A percentile compares a stretch with the other conserved stretches of the same genome.
phyloP scores from a whole-genome alignment of 2,113 vertebrate species.

The Periophthalmodon schlosseri region DNA sequence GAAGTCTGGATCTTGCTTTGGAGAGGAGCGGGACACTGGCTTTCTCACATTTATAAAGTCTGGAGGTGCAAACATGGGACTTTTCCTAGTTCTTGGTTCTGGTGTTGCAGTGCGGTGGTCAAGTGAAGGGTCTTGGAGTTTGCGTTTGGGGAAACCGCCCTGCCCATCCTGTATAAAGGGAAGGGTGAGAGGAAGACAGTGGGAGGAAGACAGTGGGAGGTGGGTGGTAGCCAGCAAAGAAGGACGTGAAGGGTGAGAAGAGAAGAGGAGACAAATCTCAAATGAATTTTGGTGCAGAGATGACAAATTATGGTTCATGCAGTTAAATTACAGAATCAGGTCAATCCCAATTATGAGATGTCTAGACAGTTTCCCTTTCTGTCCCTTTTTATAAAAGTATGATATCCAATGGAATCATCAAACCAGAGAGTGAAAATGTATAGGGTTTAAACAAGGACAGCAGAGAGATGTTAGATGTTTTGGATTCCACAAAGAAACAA shows the following conservation, averaged over 20 bases:
- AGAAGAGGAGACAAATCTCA: slow-evolving; percentile 22
- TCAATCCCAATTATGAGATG: slow-evolving; percentile 35
- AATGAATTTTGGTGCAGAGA: slow-evolving; percentile 11
- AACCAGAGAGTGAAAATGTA: not conserved
- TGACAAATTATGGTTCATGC: not conserved
- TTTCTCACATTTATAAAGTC: slow-evolving; percentile 20
- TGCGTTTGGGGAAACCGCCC: slow-evolving; percentile 66
- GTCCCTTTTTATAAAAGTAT: not conserved
- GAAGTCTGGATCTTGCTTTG: not conserved
- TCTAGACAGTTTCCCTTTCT: not conserved
- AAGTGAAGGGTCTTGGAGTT: slow-evolving; percentile 42
- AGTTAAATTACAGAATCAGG: slow-evolving; percentile 30
- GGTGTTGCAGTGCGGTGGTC: slow-evolving; percentile 24
- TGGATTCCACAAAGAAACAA: not conserved
- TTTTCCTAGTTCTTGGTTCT: not conserved
- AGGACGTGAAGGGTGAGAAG: slow-evolving; percentile 35
- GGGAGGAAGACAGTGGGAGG: slow-evolving; percentile 4
- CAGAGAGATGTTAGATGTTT: not conserved
- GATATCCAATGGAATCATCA: not conserved
- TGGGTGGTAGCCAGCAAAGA: slow-evolving; percentile 39
- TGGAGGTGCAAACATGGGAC: not conserved
- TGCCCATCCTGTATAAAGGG: slow-evolving; percentile 69
- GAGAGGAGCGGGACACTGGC: not conserved
- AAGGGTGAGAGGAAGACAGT: slow-evolving; percentile 46
- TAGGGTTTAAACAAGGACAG: slow-evolving; percentile 36